phyloP scores from a whole-genome alignment of 1,140 invertebrate species.

The Eulimnadia texana region DNA sequence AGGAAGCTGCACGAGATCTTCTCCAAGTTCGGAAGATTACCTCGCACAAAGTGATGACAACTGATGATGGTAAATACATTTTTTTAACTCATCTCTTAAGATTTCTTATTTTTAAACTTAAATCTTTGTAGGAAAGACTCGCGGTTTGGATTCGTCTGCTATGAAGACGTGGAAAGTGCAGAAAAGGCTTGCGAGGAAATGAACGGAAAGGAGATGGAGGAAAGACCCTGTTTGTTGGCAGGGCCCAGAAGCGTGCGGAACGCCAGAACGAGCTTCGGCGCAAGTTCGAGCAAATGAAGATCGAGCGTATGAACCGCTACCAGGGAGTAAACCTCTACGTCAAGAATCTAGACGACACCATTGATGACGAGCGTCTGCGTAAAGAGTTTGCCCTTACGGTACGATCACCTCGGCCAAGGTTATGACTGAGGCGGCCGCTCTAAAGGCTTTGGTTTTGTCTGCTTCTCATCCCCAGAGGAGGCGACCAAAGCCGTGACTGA shows the following conservation, averaged over 20 bases:
- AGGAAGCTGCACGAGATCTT: constrained; percentile 91
- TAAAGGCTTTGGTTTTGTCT: constrained; percentile 99
- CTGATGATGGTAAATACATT: too few relatives aligned
- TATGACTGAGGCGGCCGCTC: constrained; percentile 85
- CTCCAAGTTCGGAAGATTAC: constrained; percentile 89
- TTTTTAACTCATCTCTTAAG: too few relatives aligned
- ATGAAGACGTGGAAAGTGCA: constrained; percentile 90
- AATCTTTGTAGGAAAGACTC: too few relatives aligned
- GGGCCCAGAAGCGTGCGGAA: constrained; percentile 97
- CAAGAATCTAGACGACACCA: constrained; percentile 94
- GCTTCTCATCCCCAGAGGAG: constrained; percentile 96
- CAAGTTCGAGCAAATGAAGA: constrained; percentile 89
- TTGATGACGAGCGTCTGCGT: constrained; percentile 87
- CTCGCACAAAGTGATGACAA: constrained; percentile 51
- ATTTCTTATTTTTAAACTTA: too few relatives aligned
- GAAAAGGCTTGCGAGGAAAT: constrained; percentile 80
- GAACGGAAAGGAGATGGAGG: constrained; percentile 76
- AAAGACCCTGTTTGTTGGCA: constrained; percentile 71
- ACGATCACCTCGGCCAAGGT: constrained; percentile 96
- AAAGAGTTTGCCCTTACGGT: constrained; percentile 90
- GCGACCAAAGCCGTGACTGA: constrained; percentile 98
- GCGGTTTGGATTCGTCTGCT: constrained; percentile 99
- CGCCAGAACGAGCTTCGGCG: constrained; percentile 91
- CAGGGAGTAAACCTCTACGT: constrained; percentile 97
- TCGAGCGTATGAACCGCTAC: constrained; percentile 82